These are phyloP conservation scores for Balaeniceps rex DNA, from an alignment of 2,113 vertebrate genomes.

Conservation along the genomic window DNA sequence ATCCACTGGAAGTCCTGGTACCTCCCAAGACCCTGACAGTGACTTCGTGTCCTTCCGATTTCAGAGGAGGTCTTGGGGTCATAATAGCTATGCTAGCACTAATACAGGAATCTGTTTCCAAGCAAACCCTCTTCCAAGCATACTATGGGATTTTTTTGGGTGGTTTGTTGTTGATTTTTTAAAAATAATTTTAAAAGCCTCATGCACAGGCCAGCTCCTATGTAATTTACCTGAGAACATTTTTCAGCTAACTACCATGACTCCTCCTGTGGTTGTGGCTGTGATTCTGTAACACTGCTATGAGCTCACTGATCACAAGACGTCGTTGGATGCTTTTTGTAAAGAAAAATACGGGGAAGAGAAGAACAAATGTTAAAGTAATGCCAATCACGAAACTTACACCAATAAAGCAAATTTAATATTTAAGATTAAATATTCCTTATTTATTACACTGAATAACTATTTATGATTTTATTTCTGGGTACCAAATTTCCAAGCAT, in stretches of 20 bases:
- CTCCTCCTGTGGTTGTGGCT: neutral
- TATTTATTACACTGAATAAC: neutral
- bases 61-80: neutral
- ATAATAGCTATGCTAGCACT: neutral
- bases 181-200: neutral
- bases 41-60: neutral
- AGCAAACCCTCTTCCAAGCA: neutral
- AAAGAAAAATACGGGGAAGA: neutral
- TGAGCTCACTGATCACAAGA: neutral
- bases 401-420: neutral
- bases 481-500: neutral
- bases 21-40: fast-evolving
- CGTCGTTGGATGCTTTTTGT: neutral
- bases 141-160: neutral
- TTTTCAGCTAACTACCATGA: neutral
- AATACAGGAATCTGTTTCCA: neutral
- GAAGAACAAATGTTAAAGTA: neutral
- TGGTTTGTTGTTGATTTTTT: neutral
- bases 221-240: neutral
- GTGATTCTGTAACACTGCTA: neutral
- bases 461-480: neutral
- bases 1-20: neutral
- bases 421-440: neutral
- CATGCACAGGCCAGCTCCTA: neutral
- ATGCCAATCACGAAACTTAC: neutral